These are phyloP conservation scores for Neodiprion virginianus DNA, from an alignment of 1,140 invertebrate species.

Conservation along the genomic window DNA sequence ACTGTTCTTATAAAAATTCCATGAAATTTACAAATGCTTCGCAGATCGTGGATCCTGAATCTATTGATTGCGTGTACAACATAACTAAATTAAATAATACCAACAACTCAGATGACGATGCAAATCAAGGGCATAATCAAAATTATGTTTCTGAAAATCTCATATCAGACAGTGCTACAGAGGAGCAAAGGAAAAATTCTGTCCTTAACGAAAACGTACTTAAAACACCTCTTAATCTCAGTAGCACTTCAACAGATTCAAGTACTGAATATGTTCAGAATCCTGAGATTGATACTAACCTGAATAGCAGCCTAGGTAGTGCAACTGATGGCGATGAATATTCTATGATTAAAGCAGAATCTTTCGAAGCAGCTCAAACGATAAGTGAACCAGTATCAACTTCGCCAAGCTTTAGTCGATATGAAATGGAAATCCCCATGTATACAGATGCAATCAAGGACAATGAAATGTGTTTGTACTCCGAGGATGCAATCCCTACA, in stretches of 20 bases:
- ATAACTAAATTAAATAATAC: background rate
- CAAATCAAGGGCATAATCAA: background rate
- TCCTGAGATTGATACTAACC: too few species aligned
- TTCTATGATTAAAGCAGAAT: slow-evolving; percentile 54
- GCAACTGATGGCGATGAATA: slow-evolving; percentile 24
- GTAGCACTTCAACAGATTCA: too few species aligned
- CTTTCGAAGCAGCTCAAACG: slow-evolving; percentile 55
- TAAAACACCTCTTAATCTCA: background rate
- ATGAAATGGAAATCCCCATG: slow-evolving; percentile 20
- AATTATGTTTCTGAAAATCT: background rate
- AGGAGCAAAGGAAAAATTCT: background rate
- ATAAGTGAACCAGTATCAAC: slow-evolving; percentile 55
- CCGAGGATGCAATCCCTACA: slow-evolving; percentile 45
- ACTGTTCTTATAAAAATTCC: too few species aligned
- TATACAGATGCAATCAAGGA: background rate
- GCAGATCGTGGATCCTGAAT: background rate
- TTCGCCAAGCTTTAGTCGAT: slow-evolving; percentile 40
- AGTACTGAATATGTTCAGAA: too few species aligned
- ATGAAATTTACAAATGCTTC: background rate
- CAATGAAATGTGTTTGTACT: slow-evolving; percentile 37
- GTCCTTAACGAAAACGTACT: background rate
- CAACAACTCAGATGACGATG: background rate
- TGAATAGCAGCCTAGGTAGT: too few species aligned
- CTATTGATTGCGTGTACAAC: background rate
- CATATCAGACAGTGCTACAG: background rate